These are phyloP conservation scores for Austrofundulus limnaeus DNA, from an alignment of 2,113 vertebrate species.

Conservation along the genomic window DNA sequence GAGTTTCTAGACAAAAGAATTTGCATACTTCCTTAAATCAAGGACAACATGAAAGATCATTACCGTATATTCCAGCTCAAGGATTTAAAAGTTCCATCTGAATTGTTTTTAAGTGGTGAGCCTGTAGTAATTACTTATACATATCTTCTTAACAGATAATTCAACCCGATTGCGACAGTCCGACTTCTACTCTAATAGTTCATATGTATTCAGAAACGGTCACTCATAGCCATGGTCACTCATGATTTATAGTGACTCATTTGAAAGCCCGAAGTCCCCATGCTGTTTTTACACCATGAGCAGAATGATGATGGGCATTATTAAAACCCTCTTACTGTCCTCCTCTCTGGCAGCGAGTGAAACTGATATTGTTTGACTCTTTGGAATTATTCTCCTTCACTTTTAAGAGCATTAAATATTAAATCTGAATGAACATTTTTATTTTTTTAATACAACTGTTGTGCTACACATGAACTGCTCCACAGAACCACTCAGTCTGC, in stretches of 20 bases:
- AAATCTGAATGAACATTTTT: conserved; percentile 31
- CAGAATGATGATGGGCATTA: conserved; percentile 27
- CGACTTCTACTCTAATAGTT: conserved; percentile 22
- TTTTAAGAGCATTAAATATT: conserved; percentile 57
- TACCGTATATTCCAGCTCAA: background rate
- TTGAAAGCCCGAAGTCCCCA: conserved; percentile 18
- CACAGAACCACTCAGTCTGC: conserved; percentile 1
- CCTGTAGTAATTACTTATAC: conserved; percentile 19
- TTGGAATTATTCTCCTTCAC: conserved; percentile 37
- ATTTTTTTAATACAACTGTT: conserved; percentile 27
- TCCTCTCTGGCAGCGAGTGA: conserved; percentile 18
- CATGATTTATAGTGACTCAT: conserved; percentile 33
- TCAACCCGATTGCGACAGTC: conserved; percentile 17
- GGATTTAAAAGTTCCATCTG: no score
- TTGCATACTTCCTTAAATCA: background rate
- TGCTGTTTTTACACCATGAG: conserved; percentile 32
- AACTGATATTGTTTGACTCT: conserved; percentile 29
- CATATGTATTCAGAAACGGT: conserved; percentile 44
- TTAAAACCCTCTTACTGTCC: background rate
- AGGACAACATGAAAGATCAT: background rate
- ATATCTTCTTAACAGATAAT: background rate
- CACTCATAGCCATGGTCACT: conserved; percentile 11
- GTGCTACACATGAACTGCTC: conserved; percentile 7
- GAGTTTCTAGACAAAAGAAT: background rate
- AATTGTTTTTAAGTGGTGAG: background rate